phyloP scores from a whole-genome alignment of 2,888 invertebrate genomes.

The Chaetogeoica ovagalla region DNA sequence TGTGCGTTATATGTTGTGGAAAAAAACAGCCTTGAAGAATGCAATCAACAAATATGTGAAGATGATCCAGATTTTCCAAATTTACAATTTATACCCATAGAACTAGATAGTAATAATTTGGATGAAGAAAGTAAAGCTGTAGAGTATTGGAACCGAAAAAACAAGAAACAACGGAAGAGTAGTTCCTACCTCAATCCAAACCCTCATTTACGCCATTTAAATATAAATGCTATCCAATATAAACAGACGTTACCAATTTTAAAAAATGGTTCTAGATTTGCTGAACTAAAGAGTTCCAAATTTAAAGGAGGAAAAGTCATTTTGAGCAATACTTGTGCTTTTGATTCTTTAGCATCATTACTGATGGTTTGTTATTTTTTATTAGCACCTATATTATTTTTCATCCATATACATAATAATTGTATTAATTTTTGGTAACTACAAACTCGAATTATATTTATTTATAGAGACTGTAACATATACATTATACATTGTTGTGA shows the following conservation, averaged over 20 bases:
- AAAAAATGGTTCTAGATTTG: slow-evolving; percentile 5
- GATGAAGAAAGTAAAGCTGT: background rate
- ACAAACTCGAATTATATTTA: background rate
- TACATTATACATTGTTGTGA: background rate
- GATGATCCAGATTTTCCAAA: background rate
- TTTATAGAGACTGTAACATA: background rate
- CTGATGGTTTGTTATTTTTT: background rate
- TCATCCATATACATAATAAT: background rate
- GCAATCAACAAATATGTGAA: background rate
- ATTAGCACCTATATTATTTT: background rate
- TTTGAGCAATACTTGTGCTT: slow-evolving; percentile 1
- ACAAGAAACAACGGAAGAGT: no score
- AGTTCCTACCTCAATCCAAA: no score
- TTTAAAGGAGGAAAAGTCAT: background rate
- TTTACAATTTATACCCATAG: background rate
- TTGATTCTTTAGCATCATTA: background rate
- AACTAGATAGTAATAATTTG: background rate
- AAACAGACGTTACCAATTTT: background rate
- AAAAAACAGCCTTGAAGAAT: background rate
- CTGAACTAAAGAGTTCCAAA: background rate
- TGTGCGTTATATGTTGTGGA: background rate
- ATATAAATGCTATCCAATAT: background rate
- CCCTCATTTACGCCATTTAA: background rate
- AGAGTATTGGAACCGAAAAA: no score
- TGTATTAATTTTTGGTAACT: background rate